These are phyloP conservation scores for Sarcophilus harrisii DNA, from an alignment of 2,797 vertebrate genomes.

Conservation along the genomic window DNA sequence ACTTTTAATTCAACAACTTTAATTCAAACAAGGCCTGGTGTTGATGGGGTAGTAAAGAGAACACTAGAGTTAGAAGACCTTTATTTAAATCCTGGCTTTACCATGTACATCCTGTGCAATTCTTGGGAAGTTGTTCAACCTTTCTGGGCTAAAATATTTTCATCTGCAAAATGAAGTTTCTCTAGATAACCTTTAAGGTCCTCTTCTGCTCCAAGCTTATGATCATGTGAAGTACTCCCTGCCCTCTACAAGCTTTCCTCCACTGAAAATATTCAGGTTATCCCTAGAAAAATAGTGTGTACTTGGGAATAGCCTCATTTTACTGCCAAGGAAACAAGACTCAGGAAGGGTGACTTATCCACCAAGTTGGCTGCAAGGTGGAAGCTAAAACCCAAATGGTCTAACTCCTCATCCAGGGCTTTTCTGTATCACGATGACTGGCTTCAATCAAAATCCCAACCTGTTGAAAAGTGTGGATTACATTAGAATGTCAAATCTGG, in stretches of 20 bases:
- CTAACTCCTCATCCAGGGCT: neutral
- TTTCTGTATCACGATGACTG: neutral
- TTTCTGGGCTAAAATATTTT: neutral
- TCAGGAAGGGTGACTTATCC: too few species aligned
- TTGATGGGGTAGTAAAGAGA: accelerated
- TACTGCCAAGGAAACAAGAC: neutral
- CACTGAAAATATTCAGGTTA: neutral
- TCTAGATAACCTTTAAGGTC: neutral
- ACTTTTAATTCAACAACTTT: neutral
- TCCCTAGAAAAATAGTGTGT: neutral
- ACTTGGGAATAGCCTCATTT: accelerated
- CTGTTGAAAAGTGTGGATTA: neutral
- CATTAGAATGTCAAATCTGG: neutral
- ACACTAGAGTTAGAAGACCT: neutral
- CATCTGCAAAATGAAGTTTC: neutral
- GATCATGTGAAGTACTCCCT: too few species aligned
- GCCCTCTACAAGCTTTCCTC: neutral
- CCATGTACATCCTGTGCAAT: neutral
- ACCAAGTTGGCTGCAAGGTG: neutral
- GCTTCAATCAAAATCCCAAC: neutral
- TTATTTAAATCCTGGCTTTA: neutral
- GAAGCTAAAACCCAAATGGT: neutral
- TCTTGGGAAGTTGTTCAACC: neutral
- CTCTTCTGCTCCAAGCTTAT: neutral
- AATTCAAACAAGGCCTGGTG: neutral